phyloP scores from a whole-genome alignment of 2,113 vertebrate genomes.

The Seriola dumerili region DNA sequence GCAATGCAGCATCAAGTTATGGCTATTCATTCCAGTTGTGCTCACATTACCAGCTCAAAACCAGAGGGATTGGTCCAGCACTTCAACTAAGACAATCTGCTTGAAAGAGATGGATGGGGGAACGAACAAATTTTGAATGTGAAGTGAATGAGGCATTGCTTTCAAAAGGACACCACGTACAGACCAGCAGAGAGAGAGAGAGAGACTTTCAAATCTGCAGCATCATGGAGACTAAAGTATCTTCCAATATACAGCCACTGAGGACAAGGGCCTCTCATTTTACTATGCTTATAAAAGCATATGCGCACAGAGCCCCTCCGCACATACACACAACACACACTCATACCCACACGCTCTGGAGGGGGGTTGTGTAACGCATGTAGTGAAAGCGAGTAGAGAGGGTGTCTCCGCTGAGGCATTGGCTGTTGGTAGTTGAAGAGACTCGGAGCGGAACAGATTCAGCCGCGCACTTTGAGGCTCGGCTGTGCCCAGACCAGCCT shows the following conservation, averaged over 20 bases:
- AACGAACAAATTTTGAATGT: not conserved
- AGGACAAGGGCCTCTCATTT: conserved; percentile 46
- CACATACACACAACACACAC: conserved; percentile 30
- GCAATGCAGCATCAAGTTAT: conserved; percentile 56
- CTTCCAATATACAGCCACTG: conserved; percentile 18
- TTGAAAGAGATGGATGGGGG: conserved; percentile 9
- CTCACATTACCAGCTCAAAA: conserved; percentile 1
- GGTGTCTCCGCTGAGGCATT: conserved; percentile 54
- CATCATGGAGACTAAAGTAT: conserved; percentile 38
- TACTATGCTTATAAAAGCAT: conserved; percentile 48
- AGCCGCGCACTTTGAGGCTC: conserved; percentile 71
- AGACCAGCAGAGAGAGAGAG: not conserved
- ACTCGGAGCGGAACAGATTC: conserved; percentile 73
- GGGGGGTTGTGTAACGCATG: conserved; percentile 49
- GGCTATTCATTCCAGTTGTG: conserved; percentile 48
- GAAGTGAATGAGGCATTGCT: not conserved
- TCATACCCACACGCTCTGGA: conserved; percentile 35
- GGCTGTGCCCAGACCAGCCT: conserved; percentile 61
- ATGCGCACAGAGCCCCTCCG: conserved; percentile 20
- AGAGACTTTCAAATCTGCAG: conserved; percentile 42
- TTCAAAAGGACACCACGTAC: not conserved
- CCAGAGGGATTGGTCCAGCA: conserved; percentile 1
- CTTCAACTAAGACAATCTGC: not conserved
- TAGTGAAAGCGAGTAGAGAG: conserved; percentile 36
- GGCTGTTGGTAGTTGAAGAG: conserved; percentile 63